Evolutionary conservation across 2,113 vertebrate genomes (phyloP), one percentile per base, ranked within the genome.

Genomic region (Xenopus borealis): DNA sequence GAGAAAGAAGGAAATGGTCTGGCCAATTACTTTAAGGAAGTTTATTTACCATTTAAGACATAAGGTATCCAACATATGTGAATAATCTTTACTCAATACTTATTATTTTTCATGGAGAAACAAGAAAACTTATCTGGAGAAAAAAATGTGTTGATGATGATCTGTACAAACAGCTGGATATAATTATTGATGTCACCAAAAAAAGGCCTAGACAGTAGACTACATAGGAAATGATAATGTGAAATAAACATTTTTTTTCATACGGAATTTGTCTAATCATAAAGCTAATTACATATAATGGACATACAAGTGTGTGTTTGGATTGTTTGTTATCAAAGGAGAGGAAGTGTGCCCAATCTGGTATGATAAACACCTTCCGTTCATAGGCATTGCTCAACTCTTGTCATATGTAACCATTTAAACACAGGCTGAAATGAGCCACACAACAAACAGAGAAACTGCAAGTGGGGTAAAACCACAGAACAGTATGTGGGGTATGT

Each of bases 141-240:
- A 18, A 59, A 61, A 69, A 68, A n/a, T 50, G 45, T 19, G 16
- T 27, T 18, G 40, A 68, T 68, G 72, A 75, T 75, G 45, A 62
- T 75, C 55, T 68, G 19, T 59, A 2, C 13, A 68, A 19, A 67
- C 72, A 75, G 46, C 72, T 75, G 66, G 57, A 53, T n/a, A 10
- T 67, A 62, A 45, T 75, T 75, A 62, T 69, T 75, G 57, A 53
- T 75, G 55, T 59, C 55, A 75, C 47, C 44, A 61, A 72, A 58
- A 73, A 78, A 66, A 67, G 78, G 77, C 69, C 71, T 61, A 77
- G 69, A 79, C 62, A 66, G 58, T 82, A 66, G 67, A 79, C 80
- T 79, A 46, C 62, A 80, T 82, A 83, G 79, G 77, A 83, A 84
- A 80, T 61, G 46, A 80, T 78, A 65, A 76, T 76, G 66, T 76